Base-by-base conservation (phyloP, 2,113 vertebrate species). In the Oryzias woworae region DNA sequence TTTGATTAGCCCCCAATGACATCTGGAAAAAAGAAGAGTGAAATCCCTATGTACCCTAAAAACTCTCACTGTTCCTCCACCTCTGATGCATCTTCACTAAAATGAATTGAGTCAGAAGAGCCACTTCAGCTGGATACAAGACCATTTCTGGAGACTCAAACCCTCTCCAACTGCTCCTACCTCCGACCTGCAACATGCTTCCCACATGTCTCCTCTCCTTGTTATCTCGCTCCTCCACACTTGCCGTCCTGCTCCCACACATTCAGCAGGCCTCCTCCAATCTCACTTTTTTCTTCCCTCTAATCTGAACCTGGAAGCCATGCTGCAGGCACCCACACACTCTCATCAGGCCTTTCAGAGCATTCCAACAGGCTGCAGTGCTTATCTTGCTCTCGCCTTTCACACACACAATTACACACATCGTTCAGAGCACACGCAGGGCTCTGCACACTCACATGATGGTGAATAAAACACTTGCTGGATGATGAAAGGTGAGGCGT, bases 231-330 rank as follows among this genome's bases (percentile, higher is more conserved):
- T 69, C 65, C 77, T 80, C 72, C 76, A 70, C 78, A 54, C 77
- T 66, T 65, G 42, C 73, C 65, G 61, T 68, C 69, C 50, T 20
- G 60, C 76, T 78, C 81, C 77, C 65, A 78, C 78, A 77, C 62
- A 75, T 80, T 84, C 65, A 70, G 55, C 65, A 53, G 63, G 66
- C 77, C 71, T 69, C 78, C 57, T 58, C 62, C 67, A 54, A 62
- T 69, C 57, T 49, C 54, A 2, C 69, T 28, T 28, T 28, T 28
- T 49, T 3, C 71, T 54, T 52, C 26, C n/a, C 56, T 68, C 68
- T 84, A 84, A 88, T 85, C 81, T 84, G 43, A 73, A 86, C 75
- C 81, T 78, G 71, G 71, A 70, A 85, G 84, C 75, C 69, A 45
- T 51, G 71, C 87, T 82, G 7, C 51, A 66, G 74, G 84, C 84